A percentile compares a stretch with the other conserved stretches of the same genome.
Evolutionary conservation across 2,888 invertebrate species (phyloP).

Genomic region (Ceratothoa steindachneri): DNA sequence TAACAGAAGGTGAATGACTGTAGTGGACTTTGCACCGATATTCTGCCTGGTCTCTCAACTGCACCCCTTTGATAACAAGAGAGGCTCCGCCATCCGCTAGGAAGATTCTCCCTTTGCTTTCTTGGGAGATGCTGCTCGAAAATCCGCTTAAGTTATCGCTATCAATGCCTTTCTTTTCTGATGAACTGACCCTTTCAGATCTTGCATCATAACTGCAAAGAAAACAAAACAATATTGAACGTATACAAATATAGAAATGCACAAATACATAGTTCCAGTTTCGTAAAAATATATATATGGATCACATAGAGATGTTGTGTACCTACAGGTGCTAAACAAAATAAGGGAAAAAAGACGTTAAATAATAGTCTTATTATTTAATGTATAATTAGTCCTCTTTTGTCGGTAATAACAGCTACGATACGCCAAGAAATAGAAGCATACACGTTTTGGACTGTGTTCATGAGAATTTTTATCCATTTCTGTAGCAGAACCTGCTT

Average conservation of each 20-base stretch:
- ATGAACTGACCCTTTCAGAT: background rate
- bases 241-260: background rate
- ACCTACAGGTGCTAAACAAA: background rate
- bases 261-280: background rate
- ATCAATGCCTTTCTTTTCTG: background rate
- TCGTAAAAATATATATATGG: background rate
- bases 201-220: slow-evolving; percentile 16
- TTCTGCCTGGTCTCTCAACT: slow-evolving; percentile 16
- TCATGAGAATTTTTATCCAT: background rate
- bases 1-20: slow-evolving; percentile 11
- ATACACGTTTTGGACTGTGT: background rate
- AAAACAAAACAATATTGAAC: background rate
- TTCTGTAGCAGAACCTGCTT: background rate
- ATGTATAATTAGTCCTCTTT: background rate
- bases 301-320: background rate
- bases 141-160: background rate
- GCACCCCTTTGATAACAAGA: slow-evolving; percentile 18
- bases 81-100: slow-evolving; percentile 24
- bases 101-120: background rate
- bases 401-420: background rate
- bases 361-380: background rate
- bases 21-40: slow-evolving; percentile 37
- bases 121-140: background rate
- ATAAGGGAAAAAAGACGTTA: background rate
- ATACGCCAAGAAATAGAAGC: background rate